Percentiles rank a stretch among this genome's conserved stretches.
Evolutionary conservation across 2,797 vertebrate genomes (phyloP).

Genomic region (Oreochromis mossambicus): DNA sequence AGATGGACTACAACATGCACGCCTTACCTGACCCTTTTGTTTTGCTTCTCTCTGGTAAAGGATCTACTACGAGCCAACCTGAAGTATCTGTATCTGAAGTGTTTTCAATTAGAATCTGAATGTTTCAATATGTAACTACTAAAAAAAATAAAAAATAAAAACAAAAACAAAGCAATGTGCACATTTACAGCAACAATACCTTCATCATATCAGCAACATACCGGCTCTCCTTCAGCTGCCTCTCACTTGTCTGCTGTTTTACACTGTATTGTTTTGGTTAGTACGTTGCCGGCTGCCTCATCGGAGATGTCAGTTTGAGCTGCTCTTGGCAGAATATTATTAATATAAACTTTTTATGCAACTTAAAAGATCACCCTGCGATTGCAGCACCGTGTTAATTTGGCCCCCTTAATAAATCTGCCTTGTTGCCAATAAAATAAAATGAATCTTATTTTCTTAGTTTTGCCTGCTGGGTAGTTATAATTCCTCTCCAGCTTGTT

Average conservation of each 20-base stretch:
- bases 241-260: not conserved
- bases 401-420: not conserved
- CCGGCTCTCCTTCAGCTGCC: not conserved
- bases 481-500: not conserved
- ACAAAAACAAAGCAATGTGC: not conserved
- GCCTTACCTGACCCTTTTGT: not conserved
- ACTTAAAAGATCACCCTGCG: not conserved
- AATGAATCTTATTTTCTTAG: not conserved
- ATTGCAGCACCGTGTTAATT: not conserved
- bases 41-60: not conserved
- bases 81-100: too few relatives aligned
- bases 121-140: not conserved
- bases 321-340: not conserved
- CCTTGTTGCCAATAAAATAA: not conserved
- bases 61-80: not conserved
- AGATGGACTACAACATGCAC: not conserved
- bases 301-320: not conserved
- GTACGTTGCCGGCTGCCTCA: not conserved
- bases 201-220: not conserved
- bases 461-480: accelerated
- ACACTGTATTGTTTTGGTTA: not conserved
- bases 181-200: not conserved
- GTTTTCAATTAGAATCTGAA: not conserved
- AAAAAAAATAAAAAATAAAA: accelerated
- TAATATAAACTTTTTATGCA: not conserved